Evolutionary conservation across 2,888 invertebrate species (phyloP).

Genomic region (Drosophila incognita): DNA sequence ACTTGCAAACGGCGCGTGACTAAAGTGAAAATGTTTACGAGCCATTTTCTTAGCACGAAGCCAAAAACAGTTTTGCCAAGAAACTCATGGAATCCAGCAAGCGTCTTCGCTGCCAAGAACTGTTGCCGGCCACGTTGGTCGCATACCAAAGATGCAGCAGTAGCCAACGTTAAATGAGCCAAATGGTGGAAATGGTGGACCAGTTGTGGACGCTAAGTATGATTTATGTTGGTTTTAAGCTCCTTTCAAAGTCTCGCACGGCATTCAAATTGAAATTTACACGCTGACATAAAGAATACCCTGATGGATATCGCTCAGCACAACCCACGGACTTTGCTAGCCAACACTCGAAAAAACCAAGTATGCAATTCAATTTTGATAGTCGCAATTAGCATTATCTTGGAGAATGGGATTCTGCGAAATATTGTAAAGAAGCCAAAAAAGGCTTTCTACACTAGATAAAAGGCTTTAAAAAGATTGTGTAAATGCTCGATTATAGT

Average conservation of each 20-base stretch:
- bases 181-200: conserved; percentile 22
- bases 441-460: not conserved
- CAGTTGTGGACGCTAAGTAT: conserved; percentile 66
- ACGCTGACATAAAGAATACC: conserved; percentile 51
- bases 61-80: conserved; percentile 65
- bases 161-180: conserved; percentile 29
- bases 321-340: not conserved
- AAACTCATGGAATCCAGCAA: not conserved
- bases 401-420: not conserved
- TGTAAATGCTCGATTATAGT: accelerated
- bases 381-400: not conserved
- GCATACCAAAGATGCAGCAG: conserved; percentile 23
- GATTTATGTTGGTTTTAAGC: conserved; percentile 77
- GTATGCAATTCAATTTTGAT: not conserved
- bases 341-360: not conserved
- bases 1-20: conserved; percentile 75
- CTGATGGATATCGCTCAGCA: conserved; percentile 44
- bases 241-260: conserved; percentile 63
- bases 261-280: conserved; percentile 78
- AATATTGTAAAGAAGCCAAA: not conserved
- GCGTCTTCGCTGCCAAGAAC: conserved; percentile 54
- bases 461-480: not conserved
- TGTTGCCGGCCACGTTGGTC: conserved; percentile 30
- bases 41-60: conserved; percentile 60
- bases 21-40: conserved; percentile 74